phyloP scores from a whole-genome alignment of 2,888 invertebrate genomes.

The Drosophila dives region DNA sequence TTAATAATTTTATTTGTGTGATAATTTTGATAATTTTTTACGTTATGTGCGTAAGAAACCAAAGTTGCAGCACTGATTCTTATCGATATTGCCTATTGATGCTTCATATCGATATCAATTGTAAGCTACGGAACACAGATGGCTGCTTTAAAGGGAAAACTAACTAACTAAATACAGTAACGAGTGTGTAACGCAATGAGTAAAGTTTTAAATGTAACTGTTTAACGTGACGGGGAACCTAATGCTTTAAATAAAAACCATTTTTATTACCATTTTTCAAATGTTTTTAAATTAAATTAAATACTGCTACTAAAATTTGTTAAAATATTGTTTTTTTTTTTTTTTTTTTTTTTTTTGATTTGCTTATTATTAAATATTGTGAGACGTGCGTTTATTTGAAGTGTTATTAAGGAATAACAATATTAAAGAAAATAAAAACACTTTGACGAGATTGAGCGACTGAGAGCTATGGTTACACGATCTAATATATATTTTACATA shows the following conservation, averaged over 20 bases:
- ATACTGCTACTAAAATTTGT: neutral
- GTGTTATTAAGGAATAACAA: neutral
- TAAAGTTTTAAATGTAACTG: neutral
- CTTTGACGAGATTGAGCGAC: neutral
- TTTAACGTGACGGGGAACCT: neutral
- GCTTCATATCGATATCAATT: neutral
- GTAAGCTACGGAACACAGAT: neutral
- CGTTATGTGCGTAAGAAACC: neutral
- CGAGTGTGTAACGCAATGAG: neutral
- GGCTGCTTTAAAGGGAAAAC: neutral
- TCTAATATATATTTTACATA: neutral
- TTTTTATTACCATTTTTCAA: neutral
- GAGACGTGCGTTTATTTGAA: neutral
- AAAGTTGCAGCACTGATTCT: neutral
- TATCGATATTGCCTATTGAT: neutral
- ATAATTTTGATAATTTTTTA: neutral
- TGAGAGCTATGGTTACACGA: too few relatives aligned
- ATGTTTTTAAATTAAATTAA: neutral
- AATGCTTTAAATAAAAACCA: neutral
- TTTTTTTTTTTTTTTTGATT: neutral
- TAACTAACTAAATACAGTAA: neutral
- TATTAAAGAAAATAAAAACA: neutral
- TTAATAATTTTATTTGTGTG: neutral
- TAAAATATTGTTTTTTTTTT: neutral
- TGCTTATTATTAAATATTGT: neutral